Base-by-base conservation (phyloP, 2,888 invertebrate genomes). In the Hesperia comma region DNA sequence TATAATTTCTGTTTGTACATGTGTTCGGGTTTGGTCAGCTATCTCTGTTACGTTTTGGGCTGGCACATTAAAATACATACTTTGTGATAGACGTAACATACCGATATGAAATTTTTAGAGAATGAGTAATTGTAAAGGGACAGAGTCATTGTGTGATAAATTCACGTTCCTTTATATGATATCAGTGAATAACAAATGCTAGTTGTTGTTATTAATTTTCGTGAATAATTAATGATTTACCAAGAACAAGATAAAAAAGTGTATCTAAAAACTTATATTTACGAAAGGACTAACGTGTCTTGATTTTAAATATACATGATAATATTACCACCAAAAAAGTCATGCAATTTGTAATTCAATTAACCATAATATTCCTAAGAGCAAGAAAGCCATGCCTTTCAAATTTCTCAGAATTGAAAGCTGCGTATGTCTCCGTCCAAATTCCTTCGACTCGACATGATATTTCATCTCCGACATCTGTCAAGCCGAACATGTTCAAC, bases 381-480 rank as follows among this genome's bases (percentile, higher is more conserved):
- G 51, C 41, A 64, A 21, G 57, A 58, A 53, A 57, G 21, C 55
- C 63, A 68, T 71, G 70, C 70, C 70, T 70, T 71, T 71, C 70
- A 68, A 68, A 74, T 69, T 79, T 77, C 75, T 77, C 72, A 72
- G 75, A 77, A 81, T 26, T 43, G 58, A 54, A 60, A 33, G 32
- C 58, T 60, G 74, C 69, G 67, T 73, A 75, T 68, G 73, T 77
- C 71, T 70, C 72, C 69, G 61, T 70, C 70, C 64, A 71, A 70
- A 68, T 69, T 67, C 67, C 68, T 74, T 73, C 74, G 75, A 75
- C 78, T 78, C 79, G 79, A 80, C 79, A 77, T 76, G 77, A 86
- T 85, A 83, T 88, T 88, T 88, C 88, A 88, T 88, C 80, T 69
- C 74, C 75, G 85, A 86, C 88, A 84, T 85, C 84, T 88, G 88